phyloP scores from a whole-genome alignment of 2,113 vertebrate genomes.

The Xenopus laevis region DNA sequence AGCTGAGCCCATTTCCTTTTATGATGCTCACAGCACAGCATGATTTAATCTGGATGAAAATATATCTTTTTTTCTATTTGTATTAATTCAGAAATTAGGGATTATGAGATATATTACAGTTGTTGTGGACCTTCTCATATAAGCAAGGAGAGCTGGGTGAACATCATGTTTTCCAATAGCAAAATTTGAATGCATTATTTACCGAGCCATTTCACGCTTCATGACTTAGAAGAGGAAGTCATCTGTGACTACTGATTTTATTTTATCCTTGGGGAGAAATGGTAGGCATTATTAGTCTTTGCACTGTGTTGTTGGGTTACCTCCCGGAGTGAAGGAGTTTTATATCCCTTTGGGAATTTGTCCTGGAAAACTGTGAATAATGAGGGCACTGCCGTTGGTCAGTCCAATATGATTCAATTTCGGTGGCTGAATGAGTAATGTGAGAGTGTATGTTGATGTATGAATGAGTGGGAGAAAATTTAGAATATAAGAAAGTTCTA shows the following conservation, averaged over 20 bases:
- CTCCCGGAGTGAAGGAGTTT: not conserved
- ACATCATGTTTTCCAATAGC: not conserved
- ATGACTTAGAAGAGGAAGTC: constrained; percentile 1
- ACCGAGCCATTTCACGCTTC: constrained; percentile 22
- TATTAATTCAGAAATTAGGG: too few relatives aligned
- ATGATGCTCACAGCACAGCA: not conserved
- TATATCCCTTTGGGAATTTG: constrained; percentile 16
- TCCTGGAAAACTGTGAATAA: constrained; percentile 38
- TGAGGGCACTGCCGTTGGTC: constrained; percentile 1
- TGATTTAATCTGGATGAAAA: not conserved
- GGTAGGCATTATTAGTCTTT: not conserved
- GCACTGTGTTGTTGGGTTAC: constrained; percentile 1
- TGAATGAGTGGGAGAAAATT: constrained; percentile 3
- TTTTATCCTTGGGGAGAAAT: not conserved
- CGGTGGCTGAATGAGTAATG: constrained; percentile 24
- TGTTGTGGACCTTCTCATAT: not conserved
- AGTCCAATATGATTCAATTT: too few relatives aligned
- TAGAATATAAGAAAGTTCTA: constrained; percentile 23
- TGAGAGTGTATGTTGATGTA: constrained; percentile 18
- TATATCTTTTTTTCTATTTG: too few relatives aligned
- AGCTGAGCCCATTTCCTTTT: not conserved
- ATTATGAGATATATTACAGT: not conserved
- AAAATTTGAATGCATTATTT: constrained; percentile 30
- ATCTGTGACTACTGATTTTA: constrained; percentile 5
- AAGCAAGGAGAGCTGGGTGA: constrained; percentile 4